Conservation (phyloP, 2,113 vertebrate genomes). For the Spheniscus mendiculus region DNA sequence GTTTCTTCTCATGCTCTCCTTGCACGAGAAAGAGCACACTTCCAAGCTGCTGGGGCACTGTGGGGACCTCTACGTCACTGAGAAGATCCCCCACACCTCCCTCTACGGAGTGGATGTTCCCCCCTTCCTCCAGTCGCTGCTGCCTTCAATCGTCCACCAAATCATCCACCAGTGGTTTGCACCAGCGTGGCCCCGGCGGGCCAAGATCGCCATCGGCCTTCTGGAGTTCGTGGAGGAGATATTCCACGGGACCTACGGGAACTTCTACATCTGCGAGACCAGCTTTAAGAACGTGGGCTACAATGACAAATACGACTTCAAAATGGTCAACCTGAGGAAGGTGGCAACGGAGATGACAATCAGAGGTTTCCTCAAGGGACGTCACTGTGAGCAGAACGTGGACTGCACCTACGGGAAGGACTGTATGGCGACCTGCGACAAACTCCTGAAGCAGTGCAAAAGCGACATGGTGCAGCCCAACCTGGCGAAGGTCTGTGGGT, state of each 20-base stretch:
- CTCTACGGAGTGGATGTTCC: slow-evolving; percentile 84
- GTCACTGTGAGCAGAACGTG: slow-evolving; percentile 85
- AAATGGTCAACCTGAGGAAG: slow-evolving; percentile 89
- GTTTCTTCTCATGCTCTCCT: slow-evolving; percentile 89
- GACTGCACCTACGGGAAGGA: slow-evolving; percentile 93
- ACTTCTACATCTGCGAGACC: slow-evolving; percentile 92
- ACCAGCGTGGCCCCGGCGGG: slow-evolving; percentile 90
- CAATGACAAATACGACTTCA: slow-evolving; percentile 90
- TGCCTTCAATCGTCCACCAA: slow-evolving; percentile 80
- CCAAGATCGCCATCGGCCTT: slow-evolving; percentile 90
- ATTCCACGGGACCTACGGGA: slow-evolving; percentile 92
- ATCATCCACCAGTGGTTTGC: slow-evolving; percentile 91
- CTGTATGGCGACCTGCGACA: slow-evolving; percentile 90
- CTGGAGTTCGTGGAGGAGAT: slow-evolving; percentile 97
- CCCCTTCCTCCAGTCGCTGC: slow-evolving; percentile 78
- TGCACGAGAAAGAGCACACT: slow-evolving; percentile 90
- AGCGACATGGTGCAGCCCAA: slow-evolving; percentile 92
- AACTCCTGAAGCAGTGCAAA: slow-evolving; percentile 91
- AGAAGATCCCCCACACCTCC: slow-evolving; percentile 82
- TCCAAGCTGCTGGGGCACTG: slow-evolving; percentile 90
- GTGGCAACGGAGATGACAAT: slow-evolving; percentile 87
- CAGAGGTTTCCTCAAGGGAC: slow-evolving; percentile 85
- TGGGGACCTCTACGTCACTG: slow-evolving; percentile 91
- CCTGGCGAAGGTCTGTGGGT: slow-evolving; percentile 90
- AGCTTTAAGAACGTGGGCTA: slow-evolving; percentile 87